Base-by-base conservation (phyloP, 2,888 invertebrate genomes). In the Dyspetes luteomarginatus region DNA sequence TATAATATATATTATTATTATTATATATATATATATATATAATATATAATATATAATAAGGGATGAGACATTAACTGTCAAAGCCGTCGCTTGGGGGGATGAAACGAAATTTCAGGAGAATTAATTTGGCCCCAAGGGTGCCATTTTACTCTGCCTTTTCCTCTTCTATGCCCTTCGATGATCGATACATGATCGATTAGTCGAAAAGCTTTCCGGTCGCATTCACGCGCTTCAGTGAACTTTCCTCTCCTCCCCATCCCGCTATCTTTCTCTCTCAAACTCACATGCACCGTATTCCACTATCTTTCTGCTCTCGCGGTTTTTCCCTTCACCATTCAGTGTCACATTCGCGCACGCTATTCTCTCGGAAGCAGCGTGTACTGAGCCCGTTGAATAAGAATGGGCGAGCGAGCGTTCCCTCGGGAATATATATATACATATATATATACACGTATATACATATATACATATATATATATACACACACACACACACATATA, bases 311-410 rank as follows among this genome's bases (percentile, higher is more conserved):
- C n/a, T n/a, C n/a, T n/a, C n/a, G 36, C 9, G 60, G 48, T 45
- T 58, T 30, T 36, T 69, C 43, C 48, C 43, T n/a, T n/a, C 19
- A 36, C 9, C 43, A 52, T 45, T 3, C 62, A 77, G 24, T 69
- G 52, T 56, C 77, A 56, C 62, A 43, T 52, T 30, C 69, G 30
- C 24, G 62, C 41, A 43, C 56, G 9, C 56, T 26, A 45, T 56
- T 56, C 69, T 69, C 41, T 55, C 62, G 62, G 60, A 74, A 74
- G 52, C 65, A 67, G 50, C 82, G 74, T 77, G 80, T 78, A 77
- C 80, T 69, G 71, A 81, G 52, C 48, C 74, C 73, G 55, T 71
- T 73, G 77, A 75, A 78, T 71, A 77, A 82, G 77, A 82, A 81
- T 68, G 65, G 77, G 15, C 56, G n/a, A 69, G 56, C 69, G 58